These are phyloP conservation scores for Drosophila insularis DNA, from an alignment of 1,140 invertebrate genomes.

Conservation along the genomic window DNA sequence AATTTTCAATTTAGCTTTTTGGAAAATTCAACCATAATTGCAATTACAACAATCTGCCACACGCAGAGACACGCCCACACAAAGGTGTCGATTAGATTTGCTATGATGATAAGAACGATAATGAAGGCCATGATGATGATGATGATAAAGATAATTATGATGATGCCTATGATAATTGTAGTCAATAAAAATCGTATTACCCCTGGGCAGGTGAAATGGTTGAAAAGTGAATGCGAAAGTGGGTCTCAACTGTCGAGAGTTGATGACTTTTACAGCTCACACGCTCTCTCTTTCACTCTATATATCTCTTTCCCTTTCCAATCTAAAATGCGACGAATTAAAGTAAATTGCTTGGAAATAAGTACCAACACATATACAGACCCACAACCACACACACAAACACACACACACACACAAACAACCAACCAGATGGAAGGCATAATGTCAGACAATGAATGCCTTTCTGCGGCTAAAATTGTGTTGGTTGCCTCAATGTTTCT, in stretches of 20 bases:
- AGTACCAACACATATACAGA: constrained; percentile 31
- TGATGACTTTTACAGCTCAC: constrained; percentile 43
- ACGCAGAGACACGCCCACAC: constrained; percentile 21
- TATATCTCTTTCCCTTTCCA: constrained; percentile 8
- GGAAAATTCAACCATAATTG: constrained; percentile 60
- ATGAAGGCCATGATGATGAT: neutral
- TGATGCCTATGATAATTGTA: constrained; percentile 58
- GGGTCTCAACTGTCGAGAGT: constrained; percentile 18
- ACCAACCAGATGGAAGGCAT: constrained; percentile 10
- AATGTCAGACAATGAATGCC: constrained; percentile 68
- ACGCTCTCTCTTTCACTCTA: constrained; percentile 14
- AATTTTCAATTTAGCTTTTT: constrained; percentile 55
- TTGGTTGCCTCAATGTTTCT: constrained; percentile 18
- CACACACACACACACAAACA: constrained; percentile 22
- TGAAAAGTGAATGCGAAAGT: constrained; percentile 41
- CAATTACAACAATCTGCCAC: constrained; percentile 51
- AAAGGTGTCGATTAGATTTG: constrained; percentile 11
- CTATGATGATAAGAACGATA: constrained; percentile 15
- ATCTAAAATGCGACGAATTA: constrained; percentile 73
- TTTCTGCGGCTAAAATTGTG: constrained; percentile 41
- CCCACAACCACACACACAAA: constrained; percentile 5
- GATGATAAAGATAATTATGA: neutral
- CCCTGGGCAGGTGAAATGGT: constrained; percentile 25
- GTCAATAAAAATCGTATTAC: constrained; percentile 70
- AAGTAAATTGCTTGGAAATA: constrained; percentile 81